phyloP scores from a whole-genome alignment of 2,113 vertebrate genomes.

The Sorex araneus region DNA sequence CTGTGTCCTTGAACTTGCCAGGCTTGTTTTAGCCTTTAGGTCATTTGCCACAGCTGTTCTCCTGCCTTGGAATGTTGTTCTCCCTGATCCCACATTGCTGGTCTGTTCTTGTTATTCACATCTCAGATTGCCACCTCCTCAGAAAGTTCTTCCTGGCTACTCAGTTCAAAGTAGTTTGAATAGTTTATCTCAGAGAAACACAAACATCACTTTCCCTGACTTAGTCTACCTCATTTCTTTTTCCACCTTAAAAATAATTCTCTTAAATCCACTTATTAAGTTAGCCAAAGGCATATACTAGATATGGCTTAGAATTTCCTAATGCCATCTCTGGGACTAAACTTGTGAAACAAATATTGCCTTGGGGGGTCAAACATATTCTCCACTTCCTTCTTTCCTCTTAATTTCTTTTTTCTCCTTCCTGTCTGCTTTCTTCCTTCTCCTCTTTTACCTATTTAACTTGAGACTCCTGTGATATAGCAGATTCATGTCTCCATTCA shows the following conservation, averaged over 20 bases:
- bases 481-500: slow-evolving; percentile 15
- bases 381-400: not conserved
- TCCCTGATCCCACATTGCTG: not conserved
- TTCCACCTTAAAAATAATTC: slow-evolving; percentile 25
- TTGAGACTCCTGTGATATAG: not conserved
- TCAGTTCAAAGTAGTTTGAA: slow-evolving; percentile 45
- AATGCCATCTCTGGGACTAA: not conserved
- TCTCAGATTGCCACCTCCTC: slow-evolving; percentile 51
- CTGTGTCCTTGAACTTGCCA: slow-evolving; percentile 12
- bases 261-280: slow-evolving; percentile 59
- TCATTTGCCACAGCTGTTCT: not conserved
- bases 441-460: slow-evolving; percentile 7
- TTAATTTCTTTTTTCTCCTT: not conserved
- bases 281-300: slow-evolving; percentile 31
- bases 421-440: not conserved
- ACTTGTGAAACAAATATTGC: not conserved
- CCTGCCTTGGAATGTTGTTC: slow-evolving; percentile 29
- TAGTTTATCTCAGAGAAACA: slow-evolving; percentile 57
- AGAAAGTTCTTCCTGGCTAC: slow-evolving; percentile 23
- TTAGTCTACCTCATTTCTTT: not conserved
- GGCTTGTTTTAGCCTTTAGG: not conserved
- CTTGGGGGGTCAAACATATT: not conserved
- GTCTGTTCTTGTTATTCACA: slow-evolving; percentile 38
- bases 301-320: slow-evolving; percentile 38
- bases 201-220: not conserved